Conservation (phyloP, 2,797 vertebrate species). For the Galaxias olidus region DNA sequence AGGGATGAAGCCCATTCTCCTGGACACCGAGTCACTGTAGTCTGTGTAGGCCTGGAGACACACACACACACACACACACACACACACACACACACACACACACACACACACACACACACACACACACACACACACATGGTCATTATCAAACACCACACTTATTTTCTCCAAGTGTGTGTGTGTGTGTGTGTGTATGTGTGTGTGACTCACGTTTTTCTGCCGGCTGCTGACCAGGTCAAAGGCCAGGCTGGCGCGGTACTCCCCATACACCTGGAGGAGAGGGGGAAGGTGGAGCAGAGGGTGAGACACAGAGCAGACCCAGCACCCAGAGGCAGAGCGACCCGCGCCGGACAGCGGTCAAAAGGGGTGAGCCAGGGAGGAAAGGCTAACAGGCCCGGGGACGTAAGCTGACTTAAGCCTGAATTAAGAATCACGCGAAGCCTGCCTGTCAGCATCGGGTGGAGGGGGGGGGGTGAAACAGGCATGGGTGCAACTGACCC, state of each 20-base stretch:
- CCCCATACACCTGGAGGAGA: constrained; percentile 89
- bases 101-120: constrained; percentile 31
- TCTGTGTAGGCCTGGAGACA: constrained; percentile 91
- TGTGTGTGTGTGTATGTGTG: background rate
- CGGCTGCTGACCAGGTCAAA: constrained; percentile 99
- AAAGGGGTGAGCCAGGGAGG: too few relatives aligned
- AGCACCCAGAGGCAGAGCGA: too few relatives aligned
- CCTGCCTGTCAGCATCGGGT: too few relatives aligned
- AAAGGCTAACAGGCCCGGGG: too few relatives aligned
- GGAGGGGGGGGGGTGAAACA: too few relatives aligned
- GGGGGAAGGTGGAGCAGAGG: constrained; percentile 24
- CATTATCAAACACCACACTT: background rate
- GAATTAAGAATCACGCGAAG: too few relatives aligned
- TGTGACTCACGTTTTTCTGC: constrained; percentile 94
- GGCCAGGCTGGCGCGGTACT: constrained; percentile 97
- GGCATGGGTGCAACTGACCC: too few relatives aligned
- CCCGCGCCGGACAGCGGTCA: too few relatives aligned
- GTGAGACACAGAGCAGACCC: background rate
- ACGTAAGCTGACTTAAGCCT: too few relatives aligned
- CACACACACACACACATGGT: background rate
- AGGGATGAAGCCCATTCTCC: constrained; percentile 98
- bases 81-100: constrained; percentile 32
- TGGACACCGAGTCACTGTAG: constrained; percentile 97
- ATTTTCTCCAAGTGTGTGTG: background rate
- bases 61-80: constrained; percentile 31